Conservation (phyloP, 1,140 invertebrate species). For the Drosophila suzukii region DNA sequence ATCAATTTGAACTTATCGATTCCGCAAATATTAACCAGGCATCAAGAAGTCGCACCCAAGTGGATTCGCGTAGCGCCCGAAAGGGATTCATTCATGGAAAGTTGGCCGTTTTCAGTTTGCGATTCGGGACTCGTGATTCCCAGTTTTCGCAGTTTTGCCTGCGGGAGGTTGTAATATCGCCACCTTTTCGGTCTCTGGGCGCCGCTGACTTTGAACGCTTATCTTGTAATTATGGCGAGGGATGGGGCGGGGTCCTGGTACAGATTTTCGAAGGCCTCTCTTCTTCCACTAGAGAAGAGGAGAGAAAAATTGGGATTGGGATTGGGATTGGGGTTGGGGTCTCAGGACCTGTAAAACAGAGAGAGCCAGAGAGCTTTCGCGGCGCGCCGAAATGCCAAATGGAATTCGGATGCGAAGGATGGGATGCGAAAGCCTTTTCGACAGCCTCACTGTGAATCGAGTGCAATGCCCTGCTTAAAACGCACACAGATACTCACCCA, state of each 20-base stretch:
- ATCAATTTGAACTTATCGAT: constrained; percentile 51
- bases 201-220: constrained; percentile 64
- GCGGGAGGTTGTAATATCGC: constrained; percentile 20
- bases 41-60: constrained; percentile 35
- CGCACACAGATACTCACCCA: constrained; percentile 35
- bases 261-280: constrained; percentile 5
- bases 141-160: constrained; percentile 9
- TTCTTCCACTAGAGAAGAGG: background rate
- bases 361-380: constrained; percentile 63
- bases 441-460: constrained; percentile 33
- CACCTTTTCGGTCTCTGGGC: constrained; percentile 62
- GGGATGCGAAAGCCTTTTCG: constrained; percentile 42
- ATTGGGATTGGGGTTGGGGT: background rate
- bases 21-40: constrained; percentile 54
- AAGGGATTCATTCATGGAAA: constrained; percentile 23
- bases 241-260: constrained; percentile 30
- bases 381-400: constrained; percentile 40
- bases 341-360: background rate
- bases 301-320: too few relatives aligned
- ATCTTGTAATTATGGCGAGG: constrained; percentile 70
- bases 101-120: constrained; percentile 1
- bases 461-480: constrained; percentile 83
- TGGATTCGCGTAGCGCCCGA: constrained; percentile 1
- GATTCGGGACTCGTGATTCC: constrained; percentile 6
- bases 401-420: constrained; percentile 53